phyloP scores from a whole-genome alignment of 1,140 invertebrate genomes.

The Acromyrmex charruanus region DNA sequence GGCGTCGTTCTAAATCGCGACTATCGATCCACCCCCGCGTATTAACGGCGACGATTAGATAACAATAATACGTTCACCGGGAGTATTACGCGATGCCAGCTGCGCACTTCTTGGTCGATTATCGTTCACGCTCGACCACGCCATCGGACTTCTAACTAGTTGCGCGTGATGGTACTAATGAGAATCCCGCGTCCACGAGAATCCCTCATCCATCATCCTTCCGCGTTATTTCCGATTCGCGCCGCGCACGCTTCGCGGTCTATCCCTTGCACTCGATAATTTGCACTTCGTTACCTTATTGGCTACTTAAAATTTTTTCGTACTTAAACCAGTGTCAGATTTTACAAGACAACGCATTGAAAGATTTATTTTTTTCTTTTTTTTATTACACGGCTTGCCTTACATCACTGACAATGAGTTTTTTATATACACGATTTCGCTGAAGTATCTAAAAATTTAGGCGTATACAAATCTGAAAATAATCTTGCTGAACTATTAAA shows the following conservation, averaged over 20 bases:
- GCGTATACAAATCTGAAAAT: no score
- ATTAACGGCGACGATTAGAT: slow-evolving; percentile 72
- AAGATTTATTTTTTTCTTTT: neutral
- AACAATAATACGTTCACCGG: slow-evolving; percentile 62
- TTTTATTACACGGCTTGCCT: neutral
- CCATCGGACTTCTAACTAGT: slow-evolving; percentile 43
- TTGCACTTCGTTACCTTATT: slow-evolving; percentile 27
- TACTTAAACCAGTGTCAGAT: neutral
- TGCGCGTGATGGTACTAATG: slow-evolving; percentile 50
- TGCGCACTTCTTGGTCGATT: slow-evolving; percentile 68
- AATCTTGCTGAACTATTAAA: no score
- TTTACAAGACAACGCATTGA: neutral
- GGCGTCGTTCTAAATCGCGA: slow-evolving; percentile 58
- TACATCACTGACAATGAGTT: neutral
- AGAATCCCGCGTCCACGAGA: slow-evolving; percentile 54
- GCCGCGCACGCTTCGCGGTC: slow-evolving; percentile 22
- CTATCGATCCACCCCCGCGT: slow-evolving; percentile 66
- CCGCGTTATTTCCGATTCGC: slow-evolving; percentile 50
- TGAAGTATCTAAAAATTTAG: no score
- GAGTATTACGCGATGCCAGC: slow-evolving; percentile 36
- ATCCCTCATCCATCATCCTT: slow-evolving; percentile 66
- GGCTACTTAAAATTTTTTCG: slow-evolving; percentile 18
- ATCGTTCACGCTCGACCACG: slow-evolving; percentile 49
- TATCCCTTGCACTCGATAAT: slow-evolving; percentile 44
- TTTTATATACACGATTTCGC: neutral